Conservation (phyloP, 2,888 invertebrate genomes). For the Iselma pallidipennis region DNA sequence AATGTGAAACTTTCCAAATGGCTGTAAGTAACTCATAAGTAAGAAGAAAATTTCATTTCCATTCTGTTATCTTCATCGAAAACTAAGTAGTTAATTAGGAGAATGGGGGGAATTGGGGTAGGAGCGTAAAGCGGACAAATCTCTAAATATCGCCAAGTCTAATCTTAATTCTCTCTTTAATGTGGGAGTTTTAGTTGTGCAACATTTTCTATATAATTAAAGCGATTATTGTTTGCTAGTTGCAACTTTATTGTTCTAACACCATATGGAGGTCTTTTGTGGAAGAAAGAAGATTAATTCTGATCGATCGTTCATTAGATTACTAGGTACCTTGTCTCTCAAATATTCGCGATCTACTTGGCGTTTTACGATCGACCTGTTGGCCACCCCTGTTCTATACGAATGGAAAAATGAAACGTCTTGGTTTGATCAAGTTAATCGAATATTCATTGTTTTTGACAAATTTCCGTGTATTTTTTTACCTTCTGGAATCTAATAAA, state of each 20-base stretch:
- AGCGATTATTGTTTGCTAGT: neutral
- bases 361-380: too few relatives aligned
- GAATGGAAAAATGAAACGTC: neutral
- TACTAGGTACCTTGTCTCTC: too few relatives aligned
- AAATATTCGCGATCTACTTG: too few relatives aligned
- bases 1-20: constrained; percentile 33
- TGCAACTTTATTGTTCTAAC: neutral
- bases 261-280: too few relatives aligned
- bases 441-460: neutral
- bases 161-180: constrained; percentile 23
- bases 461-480: too few relatives aligned
- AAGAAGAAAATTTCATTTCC: constrained; percentile 34
- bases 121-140: constrained; percentile 17
- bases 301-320: too few relatives aligned
- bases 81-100: constrained; percentile 40
- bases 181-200: neutral
- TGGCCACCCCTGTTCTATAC: too few relatives aligned
- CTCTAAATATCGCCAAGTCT: constrained; percentile 20
- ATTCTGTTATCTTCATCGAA: constrained; percentile 38
- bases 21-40: constrained; percentile 35
- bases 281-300: too few relatives aligned
- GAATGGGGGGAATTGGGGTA: constrained; percentile 31
- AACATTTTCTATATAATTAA: neutral
- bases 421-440: neutral
- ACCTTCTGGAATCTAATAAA: too few relatives aligned